Base-by-base conservation (phyloP, 2,797 vertebrate genomes). In the Periophthalmus magnuspinnatus region DNA sequence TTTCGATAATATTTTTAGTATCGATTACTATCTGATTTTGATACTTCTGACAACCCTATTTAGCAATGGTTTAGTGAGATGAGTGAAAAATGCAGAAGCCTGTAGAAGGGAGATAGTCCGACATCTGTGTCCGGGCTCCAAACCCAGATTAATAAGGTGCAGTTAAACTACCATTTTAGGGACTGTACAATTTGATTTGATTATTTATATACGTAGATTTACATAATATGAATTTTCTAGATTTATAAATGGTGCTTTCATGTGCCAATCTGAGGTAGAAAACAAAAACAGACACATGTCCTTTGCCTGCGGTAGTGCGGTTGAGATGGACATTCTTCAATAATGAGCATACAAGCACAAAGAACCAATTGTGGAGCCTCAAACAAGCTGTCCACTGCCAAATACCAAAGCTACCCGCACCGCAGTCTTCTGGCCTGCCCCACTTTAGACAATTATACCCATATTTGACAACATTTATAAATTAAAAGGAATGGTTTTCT, bases 181-280 rank as follows among this genome's bases (percentile, higher is more conserved):
- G 80, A 78, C 81, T 81, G 68, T 74, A 82, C 79, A 85, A 72
- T 48, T 79, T 62, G 47, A 81, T 45, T 67, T 72, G 45, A 56
- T 76, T 63, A 14, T 78, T 77, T 65, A 61, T 75, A 80, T 52
- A 61, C 68, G 76, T 67, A 64, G 68, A 61, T 74, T 71, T 57
- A 78, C 36, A 71, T 71, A 28, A 69, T 66, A 47, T 69, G 67
- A 81, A 68, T 83, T 71, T 58, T 63, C 56, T 22, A 67, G 68
- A 48, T 84, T 82, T 75, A 76, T 65, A 81, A 91, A 86, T 81
- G 81, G 82, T 81, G 87, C 85, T 81, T 84, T 83, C 78, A 82
- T 85, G 86, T 84, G 87, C 85, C 90, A 86, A 86, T 86, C 78
- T 90, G 90, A 92, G 89, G 90, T 90, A 91, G 91, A 91, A 86